phyloP scores from a whole-genome alignment of 2,888 invertebrate genomes.

The Penaeus monodon region DNA sequence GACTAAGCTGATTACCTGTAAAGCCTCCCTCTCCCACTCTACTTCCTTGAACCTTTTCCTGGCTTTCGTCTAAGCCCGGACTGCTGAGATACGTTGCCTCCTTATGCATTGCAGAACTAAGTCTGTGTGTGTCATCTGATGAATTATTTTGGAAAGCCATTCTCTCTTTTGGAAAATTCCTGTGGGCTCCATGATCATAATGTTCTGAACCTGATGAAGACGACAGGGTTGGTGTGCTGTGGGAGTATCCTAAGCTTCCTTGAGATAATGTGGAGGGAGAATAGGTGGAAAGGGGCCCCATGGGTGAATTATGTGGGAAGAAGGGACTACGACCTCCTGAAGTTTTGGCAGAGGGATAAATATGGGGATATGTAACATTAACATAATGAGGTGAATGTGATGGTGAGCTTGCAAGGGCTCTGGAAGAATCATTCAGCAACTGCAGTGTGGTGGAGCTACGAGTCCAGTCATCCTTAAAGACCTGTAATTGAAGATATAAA shows the following conservation, averaged over 20 bases:
- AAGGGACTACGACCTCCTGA: not conserved
- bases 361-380: slow-evolving; percentile 43
- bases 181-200: not conserved
- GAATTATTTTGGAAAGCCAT: not conserved
- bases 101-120: too few species aligned
- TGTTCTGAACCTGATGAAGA: too few species aligned
- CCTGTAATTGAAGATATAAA: slow-evolving; percentile 25
- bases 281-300: not conserved
- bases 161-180: not conserved
- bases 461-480: slow-evolving; percentile 63
- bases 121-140: too few species aligned
- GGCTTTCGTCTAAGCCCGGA: too few species aligned
- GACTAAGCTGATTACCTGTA: slow-evolving; percentile 2
- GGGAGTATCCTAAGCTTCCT: not conserved
- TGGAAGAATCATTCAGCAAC: slow-evolving; percentile 52
- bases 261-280: slow-evolving; percentile 10
- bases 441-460: slow-evolving; percentile 58
- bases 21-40: not conserved
- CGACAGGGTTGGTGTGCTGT: not conserved
- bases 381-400: slow-evolving; percentile 53
- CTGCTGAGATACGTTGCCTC: too few species aligned
- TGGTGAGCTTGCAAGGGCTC: slow-evolving; percentile 43
- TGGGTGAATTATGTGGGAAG: not conserved
- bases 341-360: slow-evolving; percentile 65
- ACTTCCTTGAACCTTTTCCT: too few species aligned